phyloP scores from a whole-genome alignment of 2,797 vertebrate species.

The Clarias laeviceps region DNA sequence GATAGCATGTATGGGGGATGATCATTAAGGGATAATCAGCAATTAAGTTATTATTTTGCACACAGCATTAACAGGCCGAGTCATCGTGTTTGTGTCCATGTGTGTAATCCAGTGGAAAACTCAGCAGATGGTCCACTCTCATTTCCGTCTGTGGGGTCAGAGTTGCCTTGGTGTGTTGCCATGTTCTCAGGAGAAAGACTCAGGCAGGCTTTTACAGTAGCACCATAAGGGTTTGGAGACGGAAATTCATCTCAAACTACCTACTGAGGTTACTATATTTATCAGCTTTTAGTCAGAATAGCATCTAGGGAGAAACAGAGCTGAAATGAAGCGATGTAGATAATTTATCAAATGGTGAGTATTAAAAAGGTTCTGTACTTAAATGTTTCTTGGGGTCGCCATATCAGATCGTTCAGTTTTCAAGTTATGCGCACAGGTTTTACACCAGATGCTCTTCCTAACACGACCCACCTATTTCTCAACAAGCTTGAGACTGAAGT shows the following conservation, averaged over 20 bases:
- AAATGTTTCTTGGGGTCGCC: background rate
- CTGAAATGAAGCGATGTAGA: background rate
- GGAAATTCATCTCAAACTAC: constrained; percentile 24
- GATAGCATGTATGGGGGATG: background rate
- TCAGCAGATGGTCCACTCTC: constrained; percentile 43
- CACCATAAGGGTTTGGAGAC: constrained; percentile 20
- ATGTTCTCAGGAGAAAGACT: constrained; percentile 26
- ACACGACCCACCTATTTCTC: no score
- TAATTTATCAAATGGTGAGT: background rate
- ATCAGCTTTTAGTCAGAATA: constrained; percentile 11
- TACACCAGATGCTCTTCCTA: no score
- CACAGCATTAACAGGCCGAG: constrained; percentile 5
- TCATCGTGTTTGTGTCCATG: constrained; percentile 22
- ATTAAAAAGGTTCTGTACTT: background rate
- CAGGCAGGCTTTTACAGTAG: constrained; percentile 14
- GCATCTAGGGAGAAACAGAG: background rate
- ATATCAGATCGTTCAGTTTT: no score
- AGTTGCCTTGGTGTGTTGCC: constrained; percentile 20
- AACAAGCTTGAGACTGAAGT: no score
- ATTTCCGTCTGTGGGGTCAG: constrained; percentile 39
- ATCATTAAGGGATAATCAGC: constrained; percentile 16
- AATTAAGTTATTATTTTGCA: constrained; percentile 21
- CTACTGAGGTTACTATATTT: constrained; percentile 30
- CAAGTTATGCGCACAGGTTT: no score
- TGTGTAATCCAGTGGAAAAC: constrained; percentile 47